Conservation (phyloP, 64 coral and sea anemone species). For the Actinia equina region DNA sequence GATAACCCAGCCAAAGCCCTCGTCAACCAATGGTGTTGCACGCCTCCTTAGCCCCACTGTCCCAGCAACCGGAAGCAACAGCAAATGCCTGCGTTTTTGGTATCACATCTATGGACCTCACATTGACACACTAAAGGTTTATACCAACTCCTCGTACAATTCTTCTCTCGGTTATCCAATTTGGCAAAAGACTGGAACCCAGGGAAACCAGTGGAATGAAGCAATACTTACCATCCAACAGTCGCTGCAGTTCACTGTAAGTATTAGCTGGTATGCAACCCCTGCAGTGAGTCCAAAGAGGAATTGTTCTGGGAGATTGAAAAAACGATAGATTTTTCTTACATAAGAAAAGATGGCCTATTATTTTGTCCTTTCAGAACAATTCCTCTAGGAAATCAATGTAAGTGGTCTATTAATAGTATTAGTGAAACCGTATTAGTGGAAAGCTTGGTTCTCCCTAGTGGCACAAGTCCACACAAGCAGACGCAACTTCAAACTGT, state of each 20-base stretch:
- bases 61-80: constrained; percentile 12
- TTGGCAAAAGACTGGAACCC: constrained; percentile 60
- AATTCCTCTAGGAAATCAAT: too few relatives aligned
- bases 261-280: neutral
- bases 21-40: constrained; percentile 34
- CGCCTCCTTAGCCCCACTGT: constrained; percentile 55
- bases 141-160: constrained; percentile 44
- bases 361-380: too few relatives aligned
- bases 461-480: too few relatives aligned
- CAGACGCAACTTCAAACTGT: too few relatives aligned
- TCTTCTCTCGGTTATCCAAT: constrained; percentile 58
- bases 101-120: constrained; percentile 82
- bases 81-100: constrained; percentile 79
- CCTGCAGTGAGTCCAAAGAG: too few relatives aligned
- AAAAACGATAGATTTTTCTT: too few relatives aligned
- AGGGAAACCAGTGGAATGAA: constrained; percentile 58
- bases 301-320: too few relatives aligned
- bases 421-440: too few relatives aligned
- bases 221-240: constrained; percentile 51
- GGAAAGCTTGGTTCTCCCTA: too few relatives aligned
- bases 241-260: constrained; percentile 1
- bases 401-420: too few relatives aligned
- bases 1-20: constrained; percentile 21
- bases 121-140: constrained; percentile 58
- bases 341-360: too few relatives aligned